These are phyloP conservation scores for Lochmaea capreae DNA, from an alignment of 2,888 invertebrate genomes.

Conservation along the genomic window DNA sequence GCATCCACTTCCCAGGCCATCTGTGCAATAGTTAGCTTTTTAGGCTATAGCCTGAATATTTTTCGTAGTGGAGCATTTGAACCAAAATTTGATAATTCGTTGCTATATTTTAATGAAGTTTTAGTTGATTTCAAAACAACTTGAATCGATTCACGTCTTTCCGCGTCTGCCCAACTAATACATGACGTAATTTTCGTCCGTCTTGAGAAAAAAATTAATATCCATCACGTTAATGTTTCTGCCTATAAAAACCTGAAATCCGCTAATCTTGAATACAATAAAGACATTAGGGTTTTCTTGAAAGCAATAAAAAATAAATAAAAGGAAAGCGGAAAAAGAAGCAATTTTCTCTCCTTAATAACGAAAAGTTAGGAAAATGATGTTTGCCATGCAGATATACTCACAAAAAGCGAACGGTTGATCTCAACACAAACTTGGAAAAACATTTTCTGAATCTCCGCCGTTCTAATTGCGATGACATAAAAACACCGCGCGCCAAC, in stretches of 20 bases:
- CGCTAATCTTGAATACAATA: background rate
- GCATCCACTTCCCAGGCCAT: too few species aligned
- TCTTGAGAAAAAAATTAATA: too few species aligned
- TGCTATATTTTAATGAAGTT: too few species aligned
- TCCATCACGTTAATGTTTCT: too few species aligned
- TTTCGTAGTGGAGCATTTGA: too few species aligned
- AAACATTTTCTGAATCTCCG: conserved; percentile 62
- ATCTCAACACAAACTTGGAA: conserved; percentile 53
- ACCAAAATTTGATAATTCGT: too few species aligned
- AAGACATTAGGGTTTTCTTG: conserved; percentile 14
- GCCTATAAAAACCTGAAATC: background rate
- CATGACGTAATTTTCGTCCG: too few species aligned
- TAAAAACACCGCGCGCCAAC: conserved; percentile 63
- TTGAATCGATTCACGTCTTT: too few species aligned
- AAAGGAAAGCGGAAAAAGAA: conserved; percentile 47
- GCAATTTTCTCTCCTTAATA: conserved; percentile 52
- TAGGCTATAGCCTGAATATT: too few species aligned
- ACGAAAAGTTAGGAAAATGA: conserved; percentile 59
- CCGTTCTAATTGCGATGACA: conserved; percentile 64
- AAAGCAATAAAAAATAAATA: conserved; percentile 21
- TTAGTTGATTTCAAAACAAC: too few species aligned
- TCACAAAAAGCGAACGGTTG: conserved; percentile 40
- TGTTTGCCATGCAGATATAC: conserved; percentile 58
- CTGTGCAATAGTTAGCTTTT: too few species aligned
- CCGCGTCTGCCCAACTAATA: too few species aligned